Evolutionary conservation across 2,888 invertebrate species (phyloP), one percentile per base, ranked within the genome.

Genomic region (Vanessa cardui): DNA sequence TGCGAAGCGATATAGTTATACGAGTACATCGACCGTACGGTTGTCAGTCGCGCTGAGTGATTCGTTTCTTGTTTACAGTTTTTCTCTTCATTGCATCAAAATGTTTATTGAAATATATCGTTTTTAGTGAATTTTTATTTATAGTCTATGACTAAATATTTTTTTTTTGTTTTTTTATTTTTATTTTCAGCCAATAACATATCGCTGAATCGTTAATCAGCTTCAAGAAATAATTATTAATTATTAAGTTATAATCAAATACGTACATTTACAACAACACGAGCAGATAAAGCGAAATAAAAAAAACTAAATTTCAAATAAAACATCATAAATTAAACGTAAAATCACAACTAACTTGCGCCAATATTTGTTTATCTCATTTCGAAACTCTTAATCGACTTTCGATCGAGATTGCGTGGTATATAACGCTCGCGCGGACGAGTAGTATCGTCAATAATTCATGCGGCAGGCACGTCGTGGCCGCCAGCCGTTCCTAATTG

Each of bases 401-500:
- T 77, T 71, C 74, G 64, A 78, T 84, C 88, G 85, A 87, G 85
- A 81, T 76, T 68, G 72, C 62, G 59, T 79, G 74, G 85, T 88
- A 83, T 74, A 72, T 76, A 74, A 70, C 70, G 72, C 74, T 77
- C 78, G 78, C 81, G 78, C 81, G 81, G 79, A 76, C 82, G 81
- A 76, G 77, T 77, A 82, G 82, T 84, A 76, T 89, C 86, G 86
- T 90, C 89, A 90, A 90, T 91, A 91, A 91, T 91, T 89, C 90
- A 90, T 90, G 89, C 87, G 87, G 88, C 86, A 89, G 88, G 85
- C 89, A 85, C 89, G 86, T 85, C 86, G 89, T 87, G 84, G 88
- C 85, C 85, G 85, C 83, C 87, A 86, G 88, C 88, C 89, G 89
- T 85, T 85, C 89, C 87, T 90, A 91, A 92, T 92, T 92, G 92